These are phyloP conservation scores for Danio aesculapii DNA, from an alignment of 2,797 vertebrate species.

Conservation along the genomic window DNA sequence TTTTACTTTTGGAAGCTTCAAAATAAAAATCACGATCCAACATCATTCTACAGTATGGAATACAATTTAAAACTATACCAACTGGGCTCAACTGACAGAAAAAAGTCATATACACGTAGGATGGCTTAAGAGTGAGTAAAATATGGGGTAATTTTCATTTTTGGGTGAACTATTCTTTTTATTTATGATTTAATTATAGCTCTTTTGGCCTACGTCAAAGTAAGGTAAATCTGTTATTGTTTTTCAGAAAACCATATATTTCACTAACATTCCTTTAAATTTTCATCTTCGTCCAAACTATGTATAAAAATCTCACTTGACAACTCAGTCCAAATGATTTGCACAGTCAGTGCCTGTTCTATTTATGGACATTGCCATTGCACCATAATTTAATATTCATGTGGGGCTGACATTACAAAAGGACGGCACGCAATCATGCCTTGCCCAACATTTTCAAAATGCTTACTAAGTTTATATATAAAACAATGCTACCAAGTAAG, in stretches of 20 bases:
- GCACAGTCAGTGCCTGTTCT: conserved; percentile 50
- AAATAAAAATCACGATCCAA: no score
- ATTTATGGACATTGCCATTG: conserved; percentile 11
- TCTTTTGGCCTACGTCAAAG: no score
- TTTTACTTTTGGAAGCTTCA: no score
- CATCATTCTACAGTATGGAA: no score
- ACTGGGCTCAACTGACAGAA: no score
- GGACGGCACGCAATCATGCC: conserved; percentile 18
- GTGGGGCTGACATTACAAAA: conserved; percentile 24
- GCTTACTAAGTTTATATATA: not conserved
- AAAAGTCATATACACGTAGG: no score
- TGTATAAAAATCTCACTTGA: conserved; percentile 55
- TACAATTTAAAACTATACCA: no score
- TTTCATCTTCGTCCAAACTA: conserved; percentile 35
- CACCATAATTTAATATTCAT: conserved; percentile 54
- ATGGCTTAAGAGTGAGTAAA: no score
- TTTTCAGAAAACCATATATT: conserved; percentile 20
- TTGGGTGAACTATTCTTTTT: no score
- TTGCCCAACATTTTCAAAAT: conserved; percentile 32
- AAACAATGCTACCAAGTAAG: not conserved
- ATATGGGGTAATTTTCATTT: no score
- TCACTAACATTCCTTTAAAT: conserved; percentile 11
- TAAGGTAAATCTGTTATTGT: no score
- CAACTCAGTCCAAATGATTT: conserved; percentile 58
- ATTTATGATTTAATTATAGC: no score